Percentiles rank a stretch among this genome's conserved stretches.
Conservation (phyloP, 2,113 vertebrate species). For the Menura novaehollandiae region DNA sequence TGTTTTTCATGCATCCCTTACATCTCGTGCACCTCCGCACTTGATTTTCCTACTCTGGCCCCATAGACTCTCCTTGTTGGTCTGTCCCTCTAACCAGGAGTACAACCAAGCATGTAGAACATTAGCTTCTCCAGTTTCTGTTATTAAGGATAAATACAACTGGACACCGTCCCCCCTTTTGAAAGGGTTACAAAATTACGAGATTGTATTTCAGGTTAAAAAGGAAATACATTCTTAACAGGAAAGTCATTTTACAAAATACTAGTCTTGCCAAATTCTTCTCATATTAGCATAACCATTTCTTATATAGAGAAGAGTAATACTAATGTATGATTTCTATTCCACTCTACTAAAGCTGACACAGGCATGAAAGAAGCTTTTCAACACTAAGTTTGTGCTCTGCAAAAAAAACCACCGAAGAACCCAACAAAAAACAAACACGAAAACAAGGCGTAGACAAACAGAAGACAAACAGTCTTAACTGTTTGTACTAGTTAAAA, state of each 20-base stretch:
- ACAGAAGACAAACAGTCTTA: no score
- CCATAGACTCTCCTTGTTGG: neutral
- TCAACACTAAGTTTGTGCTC: neutral
- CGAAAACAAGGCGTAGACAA: no score
- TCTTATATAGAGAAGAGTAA: neutral
- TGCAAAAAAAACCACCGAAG: neutral
- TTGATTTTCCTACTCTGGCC: neutral
- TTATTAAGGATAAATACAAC: neutral
- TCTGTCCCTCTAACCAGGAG: neutral
- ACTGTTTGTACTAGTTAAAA: neutral
- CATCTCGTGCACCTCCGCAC: accelerated
- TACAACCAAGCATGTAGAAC: neutral
- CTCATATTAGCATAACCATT: neutral
- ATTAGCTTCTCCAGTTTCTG: neutral
- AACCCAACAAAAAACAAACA: neutral
- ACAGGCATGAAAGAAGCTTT: neutral
- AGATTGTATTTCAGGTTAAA: neutral
- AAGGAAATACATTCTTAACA: conserved; percentile 30
- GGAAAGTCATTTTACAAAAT: conserved; percentile 38
- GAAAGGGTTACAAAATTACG: conserved; percentile 27
- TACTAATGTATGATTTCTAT: neutral
- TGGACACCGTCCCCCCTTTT: neutral
- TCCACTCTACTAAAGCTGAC: neutral
- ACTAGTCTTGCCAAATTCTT: conserved; percentile 20
- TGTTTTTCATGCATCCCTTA: neutral